Base-by-base conservation (phyloP, 2,888 invertebrate genomes). In the Beris chalybata region DNA sequence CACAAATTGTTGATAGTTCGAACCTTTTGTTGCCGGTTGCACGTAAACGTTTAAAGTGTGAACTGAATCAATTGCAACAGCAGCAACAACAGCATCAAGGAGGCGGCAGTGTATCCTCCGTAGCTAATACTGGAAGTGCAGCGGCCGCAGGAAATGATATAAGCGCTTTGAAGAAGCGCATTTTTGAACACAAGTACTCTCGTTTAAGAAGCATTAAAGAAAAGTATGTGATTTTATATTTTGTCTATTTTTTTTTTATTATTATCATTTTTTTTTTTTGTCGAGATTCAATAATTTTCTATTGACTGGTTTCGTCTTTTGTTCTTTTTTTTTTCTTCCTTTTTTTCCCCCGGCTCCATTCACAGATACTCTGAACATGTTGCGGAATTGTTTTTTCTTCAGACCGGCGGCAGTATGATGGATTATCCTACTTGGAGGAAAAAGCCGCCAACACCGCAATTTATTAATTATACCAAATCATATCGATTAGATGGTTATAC, bases 391-490 rank as follows among this genome's bases (percentile, higher is more conserved):
- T 95, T 89, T 83, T 95, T 91, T 82, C 86, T 95, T 74, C 91
- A 93, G 82, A 87, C 87, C 74, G 91, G 91, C 73, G 92, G 93
- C 70, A 92, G 93, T 82, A 87, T 95, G 84, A 89, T 93, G 87
- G 95, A 96, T 79, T 92, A 90, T 81, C 87, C 87, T 73, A 83
- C 86, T 73, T 95, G 93, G 91, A 89, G 90, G 73, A 93, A 92
- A 80, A 85, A 90, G 74, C 89, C 92, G 71, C 87, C 91, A 67
- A 86, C 88, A 71, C 86, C 89, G 68, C 89, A 89, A 78, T 89
- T 91, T 76, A 77, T 89, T 69, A 85, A 88, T 64, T 93, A 91
- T 79, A 82, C 92, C 73, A 89, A 89, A 76, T 88, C 90, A 74
- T 87, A 89, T 73, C 85, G 85, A 69, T 84, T 90, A 74, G 87